These are phyloP conservation scores for Artibeus jamaicensis DNA, from an alignment of 2,797 vertebrate species.

Conservation along the genomic window DNA sequence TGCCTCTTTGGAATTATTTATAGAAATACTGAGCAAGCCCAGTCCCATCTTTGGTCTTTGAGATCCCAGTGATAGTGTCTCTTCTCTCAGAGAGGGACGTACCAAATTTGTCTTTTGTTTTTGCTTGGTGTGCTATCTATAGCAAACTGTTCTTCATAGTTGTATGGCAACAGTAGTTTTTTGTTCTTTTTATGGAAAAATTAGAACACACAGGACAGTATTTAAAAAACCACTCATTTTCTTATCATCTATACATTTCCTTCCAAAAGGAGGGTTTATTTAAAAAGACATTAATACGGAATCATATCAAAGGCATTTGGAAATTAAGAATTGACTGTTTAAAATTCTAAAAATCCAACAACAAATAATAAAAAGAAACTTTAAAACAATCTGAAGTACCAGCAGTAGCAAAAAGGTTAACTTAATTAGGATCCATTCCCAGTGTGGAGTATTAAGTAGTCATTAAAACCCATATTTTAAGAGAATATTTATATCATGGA, in stretches of 20 bases:
- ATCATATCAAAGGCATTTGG: not conserved
- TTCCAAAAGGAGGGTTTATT: not conserved
- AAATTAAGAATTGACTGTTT: conserved; percentile 27
- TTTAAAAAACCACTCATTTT: conserved; percentile 14
- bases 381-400: not conserved
- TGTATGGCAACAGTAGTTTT: not conserved
- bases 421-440: conserved; percentile 2
- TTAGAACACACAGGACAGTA: not conserved
- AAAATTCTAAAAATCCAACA: not conserved
- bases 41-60: not conserved
- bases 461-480: not conserved
- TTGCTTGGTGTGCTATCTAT: not conserved
- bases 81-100: not conserved
- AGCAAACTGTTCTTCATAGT: not conserved
- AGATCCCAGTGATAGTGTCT: not conserved
- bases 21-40: not conserved
- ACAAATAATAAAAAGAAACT: not conserved
- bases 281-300: not conserved
- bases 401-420: not conserved
- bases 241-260: conserved; percentile 3
- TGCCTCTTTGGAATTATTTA: conserved; percentile 26
- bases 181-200: not conserved
- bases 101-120: not conserved
- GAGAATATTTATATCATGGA: not conserved
- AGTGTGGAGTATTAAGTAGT: not conserved